Evolutionary conservation across 2,797 vertebrate species (phyloP).

Genomic region (Arvicola amphibius): DNA sequence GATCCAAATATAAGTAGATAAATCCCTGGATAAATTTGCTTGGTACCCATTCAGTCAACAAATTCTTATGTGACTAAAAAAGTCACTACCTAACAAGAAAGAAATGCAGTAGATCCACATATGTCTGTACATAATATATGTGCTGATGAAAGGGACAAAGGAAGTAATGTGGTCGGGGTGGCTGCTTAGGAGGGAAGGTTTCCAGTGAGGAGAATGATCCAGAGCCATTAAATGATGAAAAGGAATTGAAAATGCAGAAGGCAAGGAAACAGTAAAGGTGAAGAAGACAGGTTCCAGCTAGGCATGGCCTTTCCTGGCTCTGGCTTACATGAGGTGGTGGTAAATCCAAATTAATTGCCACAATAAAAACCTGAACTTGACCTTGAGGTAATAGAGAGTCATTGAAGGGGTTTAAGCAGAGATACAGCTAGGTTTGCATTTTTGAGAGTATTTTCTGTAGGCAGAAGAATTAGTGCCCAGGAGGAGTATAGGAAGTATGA

Average conservation of each 20-base stretch:
- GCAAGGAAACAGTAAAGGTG: background rate
- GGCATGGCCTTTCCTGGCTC: background rate
- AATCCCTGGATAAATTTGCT: constrained; percentile 22
- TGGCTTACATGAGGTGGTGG: background rate
- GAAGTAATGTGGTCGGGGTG: background rate
- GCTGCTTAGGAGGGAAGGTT: background rate
- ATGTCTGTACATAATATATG: background rate
- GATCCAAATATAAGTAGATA: background rate
- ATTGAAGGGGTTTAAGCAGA: background rate
- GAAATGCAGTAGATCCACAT: background rate
- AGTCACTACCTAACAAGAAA: background rate
- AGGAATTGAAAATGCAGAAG: background rate
- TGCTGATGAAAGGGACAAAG: background rate
- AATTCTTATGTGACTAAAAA: background rate
- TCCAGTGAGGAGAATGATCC: background rate
- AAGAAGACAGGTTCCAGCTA: background rate
- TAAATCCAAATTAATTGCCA: background rate
- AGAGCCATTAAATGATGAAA: background rate
- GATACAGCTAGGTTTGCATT: background rate
- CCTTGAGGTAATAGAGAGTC: background rate
- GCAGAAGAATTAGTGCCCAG: background rate
- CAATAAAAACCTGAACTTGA: constrained; percentile 13
- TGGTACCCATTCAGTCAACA: background rate
- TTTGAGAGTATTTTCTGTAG: background rate
- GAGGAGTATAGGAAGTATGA: background rate